phyloP scores from a whole-genome alignment of 2,113 vertebrate species.

The Corythoichthys haematopterus region DNA sequence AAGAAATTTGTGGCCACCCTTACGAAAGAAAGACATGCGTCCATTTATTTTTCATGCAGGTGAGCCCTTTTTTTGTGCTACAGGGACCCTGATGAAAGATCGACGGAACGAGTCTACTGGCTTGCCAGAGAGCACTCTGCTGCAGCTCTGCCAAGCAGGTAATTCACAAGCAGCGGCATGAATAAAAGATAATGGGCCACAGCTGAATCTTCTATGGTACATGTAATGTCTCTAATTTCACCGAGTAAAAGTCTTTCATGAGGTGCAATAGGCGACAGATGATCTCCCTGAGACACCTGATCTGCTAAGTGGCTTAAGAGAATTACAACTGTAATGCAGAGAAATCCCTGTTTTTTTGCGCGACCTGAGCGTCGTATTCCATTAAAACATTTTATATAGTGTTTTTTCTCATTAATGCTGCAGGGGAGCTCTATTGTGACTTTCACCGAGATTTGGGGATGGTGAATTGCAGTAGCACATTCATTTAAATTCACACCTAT shows the following conservation, averaged over 20 bases:
- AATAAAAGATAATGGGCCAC: slow-evolving; percentile 72
- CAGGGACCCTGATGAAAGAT: slow-evolving; percentile 61
- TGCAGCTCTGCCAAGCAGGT: slow-evolving; percentile 72
- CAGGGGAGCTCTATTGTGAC: not conserved
- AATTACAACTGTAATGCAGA: not conserved
- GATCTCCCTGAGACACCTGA: slow-evolving; percentile 14
- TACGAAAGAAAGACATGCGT: slow-evolving; percentile 58
- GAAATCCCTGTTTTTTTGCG: not conserved
- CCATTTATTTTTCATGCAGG: slow-evolving; percentile 74
- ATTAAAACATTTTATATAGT: not conserved
- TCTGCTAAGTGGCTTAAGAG: slow-evolving; percentile 23
- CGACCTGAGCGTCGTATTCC: not conserved
- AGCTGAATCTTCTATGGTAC: slow-evolving; percentile 67
- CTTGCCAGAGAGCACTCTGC: slow-evolving; percentile 63
- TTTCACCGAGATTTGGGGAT: not conserved
- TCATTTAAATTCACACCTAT: not conserved
- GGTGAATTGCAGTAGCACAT: not conserved
- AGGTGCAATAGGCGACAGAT: not conserved
- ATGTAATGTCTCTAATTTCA: slow-evolving; percentile 60
- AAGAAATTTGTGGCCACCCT: slow-evolving; percentile 55
- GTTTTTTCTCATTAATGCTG: not conserved
- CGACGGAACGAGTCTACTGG: slow-evolving; percentile 54
- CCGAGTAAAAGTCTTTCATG: slow-evolving; percentile 46
- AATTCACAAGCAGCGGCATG: slow-evolving; percentile 71
- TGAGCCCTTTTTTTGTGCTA: slow-evolving; percentile 57